These are phyloP conservation scores for Lophura nycthemera DNA, from an alignment of 2,113 vertebrate species.

Conservation along the genomic window DNA sequence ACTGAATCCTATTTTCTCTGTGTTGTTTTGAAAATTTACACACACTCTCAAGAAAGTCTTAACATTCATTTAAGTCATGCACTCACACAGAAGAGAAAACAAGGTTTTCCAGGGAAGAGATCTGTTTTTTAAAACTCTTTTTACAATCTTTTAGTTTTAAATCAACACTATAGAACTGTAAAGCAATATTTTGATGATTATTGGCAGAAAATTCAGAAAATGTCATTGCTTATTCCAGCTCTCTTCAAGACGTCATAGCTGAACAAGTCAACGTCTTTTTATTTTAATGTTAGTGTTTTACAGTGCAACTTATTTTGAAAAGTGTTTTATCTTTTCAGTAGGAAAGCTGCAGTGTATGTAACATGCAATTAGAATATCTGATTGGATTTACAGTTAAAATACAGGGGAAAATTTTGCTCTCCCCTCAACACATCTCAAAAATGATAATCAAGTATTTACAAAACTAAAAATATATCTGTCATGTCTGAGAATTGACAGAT, in stretches of 20 bases:
- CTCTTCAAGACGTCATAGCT: neutral
- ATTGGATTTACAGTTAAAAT: neutral
- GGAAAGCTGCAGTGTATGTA: neutral
- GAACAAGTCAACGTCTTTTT: neutral
- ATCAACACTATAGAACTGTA: fast-evolving
- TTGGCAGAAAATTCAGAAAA: neutral
- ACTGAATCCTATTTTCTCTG: fast-evolving
- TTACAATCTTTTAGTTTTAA: neutral
- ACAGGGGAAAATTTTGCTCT: neutral
- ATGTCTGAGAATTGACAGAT: neutral
- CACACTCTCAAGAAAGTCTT: neutral
- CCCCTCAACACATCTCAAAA: neutral
- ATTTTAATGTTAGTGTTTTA: neutral
- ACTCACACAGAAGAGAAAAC: neutral
- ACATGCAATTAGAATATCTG: neutral
- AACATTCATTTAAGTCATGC: neutral
- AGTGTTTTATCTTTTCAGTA: neutral
- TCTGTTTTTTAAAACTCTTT: fast-evolving
- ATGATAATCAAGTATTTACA: neutral
- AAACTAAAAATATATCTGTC: fast-evolving
- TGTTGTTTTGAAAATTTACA: neutral
- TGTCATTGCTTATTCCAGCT: neutral
- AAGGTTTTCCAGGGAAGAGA: neutral
- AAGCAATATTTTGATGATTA: neutral
- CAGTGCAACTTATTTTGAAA: neutral